phyloP scores from a whole-genome alignment of 2,113 vertebrate genomes.

The Crotalus viridis region DNA sequence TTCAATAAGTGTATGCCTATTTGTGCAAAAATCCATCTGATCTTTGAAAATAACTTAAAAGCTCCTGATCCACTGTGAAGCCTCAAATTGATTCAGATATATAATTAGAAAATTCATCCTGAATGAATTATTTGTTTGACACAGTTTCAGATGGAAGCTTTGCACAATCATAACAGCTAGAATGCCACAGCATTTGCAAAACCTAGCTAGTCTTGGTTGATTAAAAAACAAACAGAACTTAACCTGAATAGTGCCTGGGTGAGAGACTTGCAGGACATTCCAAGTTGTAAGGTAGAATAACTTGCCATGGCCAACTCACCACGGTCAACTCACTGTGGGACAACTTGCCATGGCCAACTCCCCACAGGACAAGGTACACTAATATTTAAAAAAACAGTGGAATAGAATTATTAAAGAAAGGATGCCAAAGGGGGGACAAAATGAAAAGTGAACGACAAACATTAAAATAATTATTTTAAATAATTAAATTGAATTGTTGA shows the following conservation, averaged over 20 bases:
- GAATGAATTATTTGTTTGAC: neutral
- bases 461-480: neutral
- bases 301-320: neutral
- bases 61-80: neutral
- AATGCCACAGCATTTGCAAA: neutral
- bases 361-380: neutral
- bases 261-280: neutral
- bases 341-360: no score
- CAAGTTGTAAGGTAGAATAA: neutral
- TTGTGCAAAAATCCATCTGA: neutral
- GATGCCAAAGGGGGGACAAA: neutral
- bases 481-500: neutral
- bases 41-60: neutral
- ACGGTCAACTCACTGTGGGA: no score
- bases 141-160: neutral
- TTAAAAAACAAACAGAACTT: neutral
- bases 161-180: neutral
- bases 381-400: neutral
- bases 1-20: neutral
- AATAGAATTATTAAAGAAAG: neutral
- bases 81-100: neutral
- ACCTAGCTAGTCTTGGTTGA: neutral
- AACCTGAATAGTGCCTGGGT: neutral
- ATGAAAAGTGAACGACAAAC: neutral
- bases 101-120: neutral